Evolutionary conservation across 2,113 vertebrate species (phyloP), one percentile per base, ranked within the genome.

Genomic region (Zingel zingel): DNA sequence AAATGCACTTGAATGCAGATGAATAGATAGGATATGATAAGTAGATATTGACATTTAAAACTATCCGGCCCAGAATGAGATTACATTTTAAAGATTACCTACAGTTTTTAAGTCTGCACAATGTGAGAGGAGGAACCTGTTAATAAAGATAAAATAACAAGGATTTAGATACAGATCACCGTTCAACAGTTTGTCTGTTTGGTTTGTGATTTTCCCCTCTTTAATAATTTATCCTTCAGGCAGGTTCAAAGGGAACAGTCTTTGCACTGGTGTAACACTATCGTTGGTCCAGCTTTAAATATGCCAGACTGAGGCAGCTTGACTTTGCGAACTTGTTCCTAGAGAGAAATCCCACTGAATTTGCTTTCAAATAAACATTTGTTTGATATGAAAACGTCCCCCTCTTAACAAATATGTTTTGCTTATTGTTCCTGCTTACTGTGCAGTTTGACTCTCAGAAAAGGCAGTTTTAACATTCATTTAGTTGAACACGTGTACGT

Each of bases 141-240:
- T 21, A n/a, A n/a, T 48, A 3, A 4, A 47, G 21, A 30, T 50
- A 21, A 33, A 27, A 25, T 6, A 6, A 36, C 6, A 8, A 12
- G 9, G 1, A 9, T 50, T 50, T 12, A 67, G 63, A 36, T 25
- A 33, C n/a, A 25, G 19, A 19, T 33, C 39, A 6, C 14, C 11
- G 12, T 10, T 54, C 16, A 21, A 15, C 61, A 61, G 27, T 23
- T 19, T 56, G 43, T 30, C 1, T 43, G 48, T 1, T 39, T 10
- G 43, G 62, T 33, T 33, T 33, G 33, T 33, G 69, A 73, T 74
- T 77, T 66, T 77, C 73, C 74, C 10, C 21, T 53, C 33, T 82
- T 33, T 47, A 79, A 79, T 79, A 63, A 75, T 79, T 65, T 1
- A 82, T 54, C 11, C 16, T 6, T 45, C 74, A 74, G 63, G 14